Conservation (phyloP, 2,113 vertebrate species). For the Corydoras maculifer region DNA sequence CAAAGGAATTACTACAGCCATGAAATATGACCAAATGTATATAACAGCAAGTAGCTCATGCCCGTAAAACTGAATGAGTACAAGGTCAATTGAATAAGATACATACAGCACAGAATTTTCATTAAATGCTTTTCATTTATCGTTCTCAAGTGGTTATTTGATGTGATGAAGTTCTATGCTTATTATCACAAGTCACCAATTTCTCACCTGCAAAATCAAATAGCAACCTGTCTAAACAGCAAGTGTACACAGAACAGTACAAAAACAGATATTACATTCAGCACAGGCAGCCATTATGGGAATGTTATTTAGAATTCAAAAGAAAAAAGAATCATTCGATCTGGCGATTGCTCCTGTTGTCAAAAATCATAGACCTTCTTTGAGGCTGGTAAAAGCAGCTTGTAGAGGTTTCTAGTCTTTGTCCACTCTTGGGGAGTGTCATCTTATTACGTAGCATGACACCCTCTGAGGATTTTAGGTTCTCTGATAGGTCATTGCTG, state of each 20-base stretch:
- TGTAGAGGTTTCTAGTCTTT: constrained; percentile 93
- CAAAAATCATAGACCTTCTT: constrained; percentile 91
- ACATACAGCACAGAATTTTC: constrained; percentile 16
- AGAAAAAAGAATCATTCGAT: constrained; percentile 71
- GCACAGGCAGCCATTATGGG: not conserved
- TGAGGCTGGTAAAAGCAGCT: constrained; percentile 99
- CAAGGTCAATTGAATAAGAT: not conserved
- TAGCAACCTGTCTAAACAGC: constrained; percentile 19
- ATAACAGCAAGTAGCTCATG: not conserved
- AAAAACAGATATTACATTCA: constrained; percentile 4
- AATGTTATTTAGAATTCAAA: not conserved
- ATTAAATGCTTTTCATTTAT: constrained; percentile 3
- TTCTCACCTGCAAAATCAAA: constrained; percentile 8
- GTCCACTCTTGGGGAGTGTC: constrained; percentile 96
- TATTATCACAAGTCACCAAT: not conserved
- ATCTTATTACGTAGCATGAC: constrained; percentile 85
- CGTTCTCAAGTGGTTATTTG: constrained; percentile 1
- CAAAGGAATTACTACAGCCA: not conserved
- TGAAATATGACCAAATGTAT: not conserved
- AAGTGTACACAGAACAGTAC: not conserved
- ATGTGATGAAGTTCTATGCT: constrained; percentile 15
- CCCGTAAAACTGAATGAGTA: constrained; percentile 1
- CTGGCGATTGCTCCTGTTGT: constrained; percentile 86
- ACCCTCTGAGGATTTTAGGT: constrained; percentile 68
- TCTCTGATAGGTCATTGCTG: constrained; percentile 72